A percentile compares a stretch with the other conserved stretches of the same genome.
These are phyloP conservation scores for Colinus virginianus DNA, from an alignment of 2,113 vertebrate species.

Conservation along the genomic window DNA sequence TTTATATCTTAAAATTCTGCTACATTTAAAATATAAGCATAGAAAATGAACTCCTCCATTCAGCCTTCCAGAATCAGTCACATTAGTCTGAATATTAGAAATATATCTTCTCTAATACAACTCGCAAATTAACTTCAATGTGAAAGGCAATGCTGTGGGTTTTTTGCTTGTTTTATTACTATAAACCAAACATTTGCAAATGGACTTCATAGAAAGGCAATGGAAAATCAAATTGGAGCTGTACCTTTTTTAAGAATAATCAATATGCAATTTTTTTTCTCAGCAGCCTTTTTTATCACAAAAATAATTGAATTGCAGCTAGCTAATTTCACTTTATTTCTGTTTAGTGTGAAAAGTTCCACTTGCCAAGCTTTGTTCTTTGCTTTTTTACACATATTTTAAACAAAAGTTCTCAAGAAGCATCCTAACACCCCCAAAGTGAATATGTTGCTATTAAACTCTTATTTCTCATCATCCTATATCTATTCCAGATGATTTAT, in stretches of 20 bases:
- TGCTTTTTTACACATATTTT: background rate
- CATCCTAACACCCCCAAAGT: background rate
- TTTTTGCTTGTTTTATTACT: background rate
- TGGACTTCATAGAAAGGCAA: background rate
- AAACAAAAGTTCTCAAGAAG: background rate
- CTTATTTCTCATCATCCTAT: background rate
- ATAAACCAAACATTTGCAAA: background rate
- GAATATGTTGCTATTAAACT: background rate
- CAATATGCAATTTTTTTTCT: background rate
- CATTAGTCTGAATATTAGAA: background rate
- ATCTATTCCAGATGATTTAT: background rate
- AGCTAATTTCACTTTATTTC: background rate
- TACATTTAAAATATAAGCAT: background rate
- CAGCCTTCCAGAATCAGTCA: background rate
- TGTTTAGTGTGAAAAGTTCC: background rate
- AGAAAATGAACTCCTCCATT: background rate
- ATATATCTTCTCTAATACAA: background rate
- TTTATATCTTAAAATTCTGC: background rate
- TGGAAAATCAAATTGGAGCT: background rate
- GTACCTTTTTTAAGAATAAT: background rate
- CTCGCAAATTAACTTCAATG: background rate
- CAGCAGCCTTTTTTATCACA: background rate
- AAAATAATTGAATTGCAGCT: background rate
- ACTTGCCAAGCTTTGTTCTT: background rate
- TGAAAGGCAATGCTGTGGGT: accelerated